These are phyloP conservation scores for Percina caprodes DNA, from an alignment of 2,113 vertebrate species.

Conservation along the genomic window DNA sequence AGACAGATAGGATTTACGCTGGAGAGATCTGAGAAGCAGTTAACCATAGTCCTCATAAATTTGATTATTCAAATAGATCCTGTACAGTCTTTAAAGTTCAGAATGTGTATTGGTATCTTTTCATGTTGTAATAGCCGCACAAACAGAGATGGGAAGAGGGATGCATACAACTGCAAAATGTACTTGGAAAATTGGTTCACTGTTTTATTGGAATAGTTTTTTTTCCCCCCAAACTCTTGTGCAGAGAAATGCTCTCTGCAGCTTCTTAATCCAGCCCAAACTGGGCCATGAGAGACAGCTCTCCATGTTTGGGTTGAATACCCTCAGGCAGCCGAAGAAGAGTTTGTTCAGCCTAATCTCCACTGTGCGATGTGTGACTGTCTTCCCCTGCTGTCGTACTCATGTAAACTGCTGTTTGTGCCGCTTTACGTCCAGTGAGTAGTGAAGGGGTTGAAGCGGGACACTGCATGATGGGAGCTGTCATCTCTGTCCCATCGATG, in stretches of 20 bases:
- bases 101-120: neutral
- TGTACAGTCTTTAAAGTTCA: neutral
- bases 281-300: slow-evolving; percentile 59
- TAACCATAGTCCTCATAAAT: too few species aligned
- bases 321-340: slow-evolving; percentile 58
- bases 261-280: slow-evolving; percentile 67
- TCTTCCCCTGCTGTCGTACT: slow-evolving; percentile 65
- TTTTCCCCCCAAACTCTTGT: slow-evolving; percentile 16
- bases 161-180: slow-evolving; percentile 19
- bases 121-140: neutral
- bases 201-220: slow-evolving; percentile 26
- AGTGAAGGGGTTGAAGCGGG: slow-evolving; percentile 60
- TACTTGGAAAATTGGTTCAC: neutral
- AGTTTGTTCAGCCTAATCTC: slow-evolving; percentile 76
- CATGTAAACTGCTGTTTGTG: slow-evolving; percentile 78
- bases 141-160: slow-evolving; percentile 9
- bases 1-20: too few species aligned
- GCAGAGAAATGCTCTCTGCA: slow-evolving; percentile 30
- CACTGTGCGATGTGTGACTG: slow-evolving; percentile 72
- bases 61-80: neutral
- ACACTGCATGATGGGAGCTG: slow-evolving; percentile 73
- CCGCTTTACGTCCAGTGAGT: slow-evolving; percentile 64
- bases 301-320: slow-evolving; percentile 61
- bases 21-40: too few species aligned
- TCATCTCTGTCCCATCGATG: slow-evolving; percentile 76